Base-by-base conservation (phyloP, 2,888 invertebrate species). In the Dastarcus helophoroides region DNA sequence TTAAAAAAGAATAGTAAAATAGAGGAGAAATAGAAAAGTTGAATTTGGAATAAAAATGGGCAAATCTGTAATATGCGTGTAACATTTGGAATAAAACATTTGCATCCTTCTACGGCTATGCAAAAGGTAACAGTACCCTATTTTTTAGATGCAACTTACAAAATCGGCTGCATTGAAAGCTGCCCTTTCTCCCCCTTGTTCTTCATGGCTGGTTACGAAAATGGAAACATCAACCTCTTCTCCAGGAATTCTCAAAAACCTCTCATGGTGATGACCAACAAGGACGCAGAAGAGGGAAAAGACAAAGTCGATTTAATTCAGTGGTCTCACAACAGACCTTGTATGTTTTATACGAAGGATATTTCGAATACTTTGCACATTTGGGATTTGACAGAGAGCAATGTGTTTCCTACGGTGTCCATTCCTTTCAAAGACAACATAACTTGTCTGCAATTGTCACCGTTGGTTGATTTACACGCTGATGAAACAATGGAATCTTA, bases 281-380 rank as follows among this genome's bases (percentile, higher is more conserved):
- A 48, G 34, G 50, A 59, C 32, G 51, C 54, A 33, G 48, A 46
- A 25, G 47, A 52, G 8, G 37, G 34, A 4, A 49, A 37, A 5
- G 47, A 47, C 3, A 48, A 50, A 7, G 54, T 70, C 16, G 60
- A 58, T 39, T 46, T 51, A 3, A 46, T 72, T 4, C 65, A 66
- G 42, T 71, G 71, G 71, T 71, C 69, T 1, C 58, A 53, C 29
- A 61, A 63, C 8, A 64, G 62, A 44, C 68, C 70, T 1, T 64
- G 66, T 34, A 56, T 64, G 11, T 57, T 71, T 43, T 71, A 65
- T 40, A 56, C 61, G 9, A 54, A 67, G 36, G 68, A 69, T 45
- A 45, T 50, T 13, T 41, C 34, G 21, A 64, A 56, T 41, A 63
- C 60, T 17, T 56, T 71, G 23, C 61, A 68, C 35, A 49, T 69